Evolutionary conservation across 2,113 vertebrate species (phyloP), one percentile per base, ranked within the genome.

Genomic region (Nibea coibor): DNA sequence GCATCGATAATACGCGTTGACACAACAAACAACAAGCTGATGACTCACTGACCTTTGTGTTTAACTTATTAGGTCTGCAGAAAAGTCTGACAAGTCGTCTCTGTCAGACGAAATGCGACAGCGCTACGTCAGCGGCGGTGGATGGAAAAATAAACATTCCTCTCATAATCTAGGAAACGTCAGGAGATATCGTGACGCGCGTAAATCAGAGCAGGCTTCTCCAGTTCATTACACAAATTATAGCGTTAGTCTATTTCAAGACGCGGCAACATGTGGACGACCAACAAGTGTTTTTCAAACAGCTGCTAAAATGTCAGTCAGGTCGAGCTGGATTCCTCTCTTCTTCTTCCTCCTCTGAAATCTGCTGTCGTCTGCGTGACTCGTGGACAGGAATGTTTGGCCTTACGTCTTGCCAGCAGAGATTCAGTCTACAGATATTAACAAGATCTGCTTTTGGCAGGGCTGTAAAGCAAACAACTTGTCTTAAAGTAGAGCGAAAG

Each of bases 351-450:
- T 75, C 47, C 72, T 35, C 28, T 48, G 42, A 63, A 7, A 26
- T 61, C 24, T 56, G 75, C 48, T 48, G 51, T 48, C 26, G 17
- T 43, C 72, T 62, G 42, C 31, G 20, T 35, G 51, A 61, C 51
- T 56, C 35, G 19, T 14, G 24, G 16, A 53, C 57, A 56, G 17
- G 54, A 70, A 61, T 19, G 69, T 48, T 31, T 58, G 53, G 47
- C 19, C 10, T 15, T 3, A 20, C 4, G 2, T 66, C 22, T 28
- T 56, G 58, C 73, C 58, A 81, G 14, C 48, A 71, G 28, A 75
- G 24, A 75, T 31, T 19, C n/a, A 22, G 22, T 8, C 3, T 2
- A n/a, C 10, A 45, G 65, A 53, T 39, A 43, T 59, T 53, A 39
- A 73, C 24, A 26, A 69, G 28, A 35, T 51, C 4, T 64, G 50